Evolutionary conservation across 2,113 vertebrate species (phyloP).

Genomic region (Nicator chloris): DNA sequence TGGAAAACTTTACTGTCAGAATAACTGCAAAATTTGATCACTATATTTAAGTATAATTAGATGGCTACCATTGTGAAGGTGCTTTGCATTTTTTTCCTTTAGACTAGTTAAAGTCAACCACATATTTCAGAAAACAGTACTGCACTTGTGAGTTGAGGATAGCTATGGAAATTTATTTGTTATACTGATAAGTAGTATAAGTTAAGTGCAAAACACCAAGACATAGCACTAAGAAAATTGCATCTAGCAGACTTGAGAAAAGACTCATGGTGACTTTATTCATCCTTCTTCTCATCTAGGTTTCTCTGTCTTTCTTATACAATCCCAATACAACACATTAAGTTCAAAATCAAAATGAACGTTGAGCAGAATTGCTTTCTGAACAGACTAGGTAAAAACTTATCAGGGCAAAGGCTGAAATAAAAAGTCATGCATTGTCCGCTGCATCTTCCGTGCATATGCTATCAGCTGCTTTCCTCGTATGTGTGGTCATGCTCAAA

Average conservation of each 20-base stretch:
- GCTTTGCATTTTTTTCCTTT: neutral
- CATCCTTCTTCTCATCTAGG: neutral
- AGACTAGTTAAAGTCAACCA: neutral
- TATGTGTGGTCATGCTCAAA: neutral
- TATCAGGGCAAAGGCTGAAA: neutral
- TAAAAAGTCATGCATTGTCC: neutral
- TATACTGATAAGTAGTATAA: neutral
- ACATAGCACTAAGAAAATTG: neutral
- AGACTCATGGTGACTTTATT: neutral
- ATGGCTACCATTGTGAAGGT: neutral
- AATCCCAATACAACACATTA: neutral
- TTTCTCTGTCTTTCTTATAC: neutral
- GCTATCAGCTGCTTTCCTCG: neutral
- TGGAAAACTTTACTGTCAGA: neutral
- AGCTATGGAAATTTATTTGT: neutral
- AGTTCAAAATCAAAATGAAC: neutral
- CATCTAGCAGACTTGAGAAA: neutral
- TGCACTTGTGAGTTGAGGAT: neutral
- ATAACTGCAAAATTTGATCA: neutral
- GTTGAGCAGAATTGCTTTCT: neutral
- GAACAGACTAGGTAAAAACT: neutral
- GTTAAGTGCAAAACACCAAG: neutral
- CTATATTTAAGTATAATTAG: neutral
- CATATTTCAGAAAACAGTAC: neutral
- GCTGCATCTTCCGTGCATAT: neutral